A percentile compares a stretch with the other conserved stretches of the same genome.
Evolutionary conservation across 2,888 invertebrate species (phyloP).

Genomic region (Perizoma affinitatum): DNA sequence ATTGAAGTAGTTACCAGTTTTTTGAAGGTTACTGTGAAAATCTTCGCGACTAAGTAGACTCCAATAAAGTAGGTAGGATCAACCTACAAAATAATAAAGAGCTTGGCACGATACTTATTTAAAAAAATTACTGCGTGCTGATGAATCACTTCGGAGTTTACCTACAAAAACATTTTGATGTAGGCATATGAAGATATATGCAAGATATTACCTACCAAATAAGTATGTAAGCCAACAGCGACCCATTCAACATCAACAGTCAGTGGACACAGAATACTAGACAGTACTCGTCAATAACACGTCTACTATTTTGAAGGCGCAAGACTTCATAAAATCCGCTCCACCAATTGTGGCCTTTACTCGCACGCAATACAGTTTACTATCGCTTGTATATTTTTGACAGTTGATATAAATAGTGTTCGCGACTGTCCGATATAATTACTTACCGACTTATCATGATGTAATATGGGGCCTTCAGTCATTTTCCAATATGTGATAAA

Average conservation of each 20-base stretch:
- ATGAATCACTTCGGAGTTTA: neutral
- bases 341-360: conserved; percentile 21
- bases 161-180: neutral
- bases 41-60: too few species aligned
- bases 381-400: conserved; percentile 21
- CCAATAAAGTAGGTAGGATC: too few species aligned
- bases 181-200: neutral
- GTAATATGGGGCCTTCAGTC: conserved; percentile 74
- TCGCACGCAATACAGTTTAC: neutral
- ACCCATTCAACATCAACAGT: conserved; percentile 8
- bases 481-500: conserved; percentile 82
- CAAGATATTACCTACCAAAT: neutral
- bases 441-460: conserved; percentile 80
- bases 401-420: conserved; percentile 32
- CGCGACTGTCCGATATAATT: conserved; percentile 22
- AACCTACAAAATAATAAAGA: neutral
- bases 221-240: neutral
- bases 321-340: conserved; percentile 11
- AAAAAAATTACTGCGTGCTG: neutral
- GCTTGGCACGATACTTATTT: neutral
- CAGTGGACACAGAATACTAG: conserved; percentile 11
- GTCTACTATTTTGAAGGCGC: conserved; percentile 12
- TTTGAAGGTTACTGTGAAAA: too few species aligned
- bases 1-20: too few species aligned
- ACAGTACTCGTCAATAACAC: conserved; percentile 14